Base-by-base conservation (phyloP, 35 echinoderm and acorn worm species). In the Nesometra sesokonis region DNA sequence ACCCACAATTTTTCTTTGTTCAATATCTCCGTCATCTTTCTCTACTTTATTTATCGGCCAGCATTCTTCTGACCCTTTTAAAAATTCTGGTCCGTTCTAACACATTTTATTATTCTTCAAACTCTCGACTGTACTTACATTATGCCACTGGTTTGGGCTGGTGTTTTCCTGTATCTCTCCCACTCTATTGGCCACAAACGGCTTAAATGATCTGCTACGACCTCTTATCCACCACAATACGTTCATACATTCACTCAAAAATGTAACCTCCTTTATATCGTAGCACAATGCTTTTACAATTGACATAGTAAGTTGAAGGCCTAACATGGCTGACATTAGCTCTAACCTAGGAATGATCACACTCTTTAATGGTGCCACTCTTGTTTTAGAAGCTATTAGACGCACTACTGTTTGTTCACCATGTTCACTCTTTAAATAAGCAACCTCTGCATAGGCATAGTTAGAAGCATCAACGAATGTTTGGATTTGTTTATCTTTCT, bases 261-360 rank as follows among this genome's bases (percentile, higher is more conserved):
- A 88, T 81, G 30, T 82, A 0, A 82, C 79, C 23, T 89, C 34
- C 37, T 82, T 82, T 47, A 89, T 36, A 15, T 82, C 79, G 17
- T 35, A 30, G 4, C 76, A 35, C 31, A 89, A 83, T 80, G 76
- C 52, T 21, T 32, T 83, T 47, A 32, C 29, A 23, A 89, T 82
- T 0, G 79, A 67, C 13, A 39, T 77, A 13, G 79, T 33, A 46
- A 89, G 38, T 35, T 83, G 47, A 23, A 89, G 87, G 0, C 87
- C 87, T 33, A 83, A 36, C 80, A 83, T 82, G 0, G 87, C 87
- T 57, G 30, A 78, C 80, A 89, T 89, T 0, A 89, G 19, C 36
- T 89, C 87, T 32, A 89, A 37, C 76, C 87, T 89, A n/a, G 80
- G 40, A 0, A 89, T 89, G 52, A 78, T 89, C 31, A 83, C 57